phyloP scores from a whole-genome alignment of 1,140 invertebrate genomes.

The Maconellicoccus hirsutus region DNA sequence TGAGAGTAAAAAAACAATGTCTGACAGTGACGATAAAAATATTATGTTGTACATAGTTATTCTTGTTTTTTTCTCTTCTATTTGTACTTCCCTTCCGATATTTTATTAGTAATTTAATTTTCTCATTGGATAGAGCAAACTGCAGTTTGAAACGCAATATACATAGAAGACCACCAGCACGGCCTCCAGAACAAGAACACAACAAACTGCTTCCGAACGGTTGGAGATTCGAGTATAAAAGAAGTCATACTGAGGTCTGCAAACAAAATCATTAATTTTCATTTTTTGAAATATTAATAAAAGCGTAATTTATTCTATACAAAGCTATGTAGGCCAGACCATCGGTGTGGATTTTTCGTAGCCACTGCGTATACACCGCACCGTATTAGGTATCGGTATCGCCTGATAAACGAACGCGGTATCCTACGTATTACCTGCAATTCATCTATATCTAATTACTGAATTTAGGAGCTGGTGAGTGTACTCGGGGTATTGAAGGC shows the following conservation, averaged over 20 bases:
- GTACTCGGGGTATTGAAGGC: too few relatives aligned
- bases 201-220: slow-evolving; percentile 11
- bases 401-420: too few relatives aligned
- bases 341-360: too few relatives aligned
- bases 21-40: slow-evolving; percentile 12
- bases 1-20: slow-evolving; percentile 16
- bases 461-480: too few relatives aligned
- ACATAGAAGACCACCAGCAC: slow-evolving; percentile 14
- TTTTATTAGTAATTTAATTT: too few relatives aligned
- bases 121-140: not conserved
- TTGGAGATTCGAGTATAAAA: not conserved
- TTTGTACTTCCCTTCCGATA: too few relatives aligned
- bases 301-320: slow-evolving; percentile 9
- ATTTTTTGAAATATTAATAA: slow-evolving; percentile 13
- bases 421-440: too few relatives aligned
- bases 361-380: too few relatives aligned
- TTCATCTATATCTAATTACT: too few relatives aligned
- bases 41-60: too few relatives aligned
- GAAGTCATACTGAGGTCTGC: slow-evolving; percentile 11
- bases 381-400: too few relatives aligned
- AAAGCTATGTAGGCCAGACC: not conserved
- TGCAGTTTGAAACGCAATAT: slow-evolving; percentile 6
- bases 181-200: not conserved
- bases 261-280: slow-evolving; percentile 11
- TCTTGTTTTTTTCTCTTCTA: too few relatives aligned